A percentile compares a stretch with the other conserved stretches of the same genome.
Conservation (phyloP, 2,113 vertebrate genomes). For the Castor canadensis region DNA sequence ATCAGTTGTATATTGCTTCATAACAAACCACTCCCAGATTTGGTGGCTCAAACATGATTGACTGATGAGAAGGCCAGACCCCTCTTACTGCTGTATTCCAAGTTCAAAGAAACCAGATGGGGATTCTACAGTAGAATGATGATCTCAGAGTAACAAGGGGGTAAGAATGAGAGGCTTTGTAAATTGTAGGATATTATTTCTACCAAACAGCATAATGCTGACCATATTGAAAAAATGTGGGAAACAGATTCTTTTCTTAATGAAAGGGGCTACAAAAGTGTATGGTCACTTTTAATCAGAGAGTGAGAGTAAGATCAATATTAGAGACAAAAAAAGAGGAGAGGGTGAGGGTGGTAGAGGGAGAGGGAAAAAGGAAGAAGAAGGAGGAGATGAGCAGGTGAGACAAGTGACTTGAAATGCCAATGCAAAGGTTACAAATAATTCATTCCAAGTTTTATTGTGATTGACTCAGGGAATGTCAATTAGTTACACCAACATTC, state of each 20-base stretch:
- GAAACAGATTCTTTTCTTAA: neutral
- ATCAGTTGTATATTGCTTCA: neutral
- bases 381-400: neutral
- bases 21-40: neutral
- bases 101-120: neutral
- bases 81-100: neutral
- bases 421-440: neutral
- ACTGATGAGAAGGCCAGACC: accelerated
- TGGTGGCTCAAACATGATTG: neutral
- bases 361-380: neutral
- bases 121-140: neutral
- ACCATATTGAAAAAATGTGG: neutral
- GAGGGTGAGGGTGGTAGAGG: no score
- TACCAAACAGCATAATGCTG: neutral
- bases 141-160: neutral
- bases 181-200: neutral
- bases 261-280: neutral
- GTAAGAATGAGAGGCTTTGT: neutral
- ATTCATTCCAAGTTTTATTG: neutral
- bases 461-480: neutral
- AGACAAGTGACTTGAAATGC: neutral
- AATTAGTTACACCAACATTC: neutral
- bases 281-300: neutral
- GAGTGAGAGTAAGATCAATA: neutral
- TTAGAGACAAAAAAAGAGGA: neutral